Base-by-base conservation (phyloP, 1,140 invertebrate genomes). In the Tetranychus urticae region DNA sequence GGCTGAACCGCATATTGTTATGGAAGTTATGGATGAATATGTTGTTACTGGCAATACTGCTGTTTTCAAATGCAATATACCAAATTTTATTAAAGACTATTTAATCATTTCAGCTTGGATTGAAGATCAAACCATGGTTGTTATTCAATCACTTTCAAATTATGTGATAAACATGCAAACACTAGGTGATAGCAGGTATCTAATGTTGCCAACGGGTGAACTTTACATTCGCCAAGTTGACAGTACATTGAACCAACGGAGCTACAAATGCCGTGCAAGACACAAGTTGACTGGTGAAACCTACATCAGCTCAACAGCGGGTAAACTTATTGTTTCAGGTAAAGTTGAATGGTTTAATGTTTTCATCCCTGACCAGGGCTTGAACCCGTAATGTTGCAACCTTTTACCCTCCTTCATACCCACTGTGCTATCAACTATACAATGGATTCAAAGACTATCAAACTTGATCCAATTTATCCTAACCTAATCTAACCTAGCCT, bases 61-160 rank as follows among this genome's bases (percentile, higher is more conserved):
- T 31, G 69, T 73, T 2, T 69, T 74, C 54, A 66, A 65, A 46
- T 74, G 73, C 61, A 64, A 66, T 39, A 71, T 74, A 42, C 86
- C 86, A n/a, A 86, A 83, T 31, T 88, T 87, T 74, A 84, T 88
- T 58, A 80, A 81, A 56, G 85, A 88, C 75, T 83, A 87, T 72
- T 81, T 88, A 62, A 81, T 84, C 65, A 80, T 88, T 61, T 77
- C 80, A 58, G 82, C 83, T 69, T 88, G 86, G 85, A 57, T 65
- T 37, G 61, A 62, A 37, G 52, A 65, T 12, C 56, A 57, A 35
- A 62, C 31, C 7, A 45, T 34, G 3, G 2, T 47, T 31, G 52
- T 56, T 7, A 61, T 61, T 23, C 60, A 61, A 47, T 36, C 50
- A n/a, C 4, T n/a, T 45, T n/a, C n/a, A 2, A 55, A 33, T 23